Evolutionary conservation across 2,888 invertebrate genomes (phyloP).

Genomic region (Leptodirus hochenwartii): DNA sequence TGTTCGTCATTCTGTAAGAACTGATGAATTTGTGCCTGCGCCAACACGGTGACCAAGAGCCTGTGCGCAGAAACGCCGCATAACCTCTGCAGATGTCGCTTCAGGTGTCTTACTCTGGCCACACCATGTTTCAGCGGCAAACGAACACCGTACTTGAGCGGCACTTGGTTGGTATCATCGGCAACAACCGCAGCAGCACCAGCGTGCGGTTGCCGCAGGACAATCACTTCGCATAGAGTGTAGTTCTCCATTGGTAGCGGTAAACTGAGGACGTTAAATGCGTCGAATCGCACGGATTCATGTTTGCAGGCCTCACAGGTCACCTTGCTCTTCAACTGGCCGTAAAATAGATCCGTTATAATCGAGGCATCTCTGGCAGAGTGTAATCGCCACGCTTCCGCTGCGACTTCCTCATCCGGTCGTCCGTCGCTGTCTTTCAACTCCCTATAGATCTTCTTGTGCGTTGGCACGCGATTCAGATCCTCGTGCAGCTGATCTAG

Average conservation of each 20-base stretch:
- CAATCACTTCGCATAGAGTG: conserved; percentile 47
- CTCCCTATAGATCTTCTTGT: conserved; percentile 50
- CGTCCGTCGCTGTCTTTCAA: conserved; percentile 59
- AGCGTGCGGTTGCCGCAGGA: conserved; percentile 39
- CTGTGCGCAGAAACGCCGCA: conserved; percentile 41
- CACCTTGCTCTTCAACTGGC: conserved; percentile 74
- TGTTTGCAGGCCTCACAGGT: conserved; percentile 68
- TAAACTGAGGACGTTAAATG: conserved; percentile 74
- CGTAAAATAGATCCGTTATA: conserved; percentile 80
- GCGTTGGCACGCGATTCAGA: conserved; percentile 62
- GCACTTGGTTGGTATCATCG: conserved; percentile 73
- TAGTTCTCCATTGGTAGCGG: conserved; percentile 83
- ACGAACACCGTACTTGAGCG: conserved; percentile 68
- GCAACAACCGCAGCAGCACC: too few relatives aligned
- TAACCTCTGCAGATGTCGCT: conserved; percentile 45
- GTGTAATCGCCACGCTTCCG: conserved; percentile 72
- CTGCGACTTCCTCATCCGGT: conserved; percentile 52
- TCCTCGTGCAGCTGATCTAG: conserved; percentile 86
- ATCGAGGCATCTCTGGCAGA: conserved; percentile 67
- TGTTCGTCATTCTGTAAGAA: too few relatives aligned
- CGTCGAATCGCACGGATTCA: conserved; percentile 78
- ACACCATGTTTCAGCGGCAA: conserved; percentile 74
- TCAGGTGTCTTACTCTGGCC: conserved; percentile 59
- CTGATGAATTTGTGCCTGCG: conserved; percentile 47
- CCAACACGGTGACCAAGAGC: conserved; percentile 53